Base-by-base conservation (phyloP, 2,113 vertebrate species). In the Pleuronectes platessa region DNA sequence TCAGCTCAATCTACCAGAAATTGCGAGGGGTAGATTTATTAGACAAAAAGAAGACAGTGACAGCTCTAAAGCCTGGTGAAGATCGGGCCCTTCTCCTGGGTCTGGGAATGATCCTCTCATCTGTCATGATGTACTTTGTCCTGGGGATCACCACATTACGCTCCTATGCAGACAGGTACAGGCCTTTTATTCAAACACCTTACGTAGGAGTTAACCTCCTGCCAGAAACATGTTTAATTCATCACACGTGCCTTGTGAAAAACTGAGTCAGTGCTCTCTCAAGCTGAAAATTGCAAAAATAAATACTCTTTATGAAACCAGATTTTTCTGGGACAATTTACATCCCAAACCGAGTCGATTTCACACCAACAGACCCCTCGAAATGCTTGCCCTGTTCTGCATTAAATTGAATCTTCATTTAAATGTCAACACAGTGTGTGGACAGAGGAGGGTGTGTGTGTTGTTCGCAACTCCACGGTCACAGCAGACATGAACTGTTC, bases 41-140 rank as follows among this genome's bases (percentile, higher is more conserved):
- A 93, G 97, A 97, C 92, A 99, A 98, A 94, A 97, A 95, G 93
- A 96, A 97, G 93, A 96, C 96, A 35, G 97, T 96, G 84, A 98
- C 96, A 4, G 96, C 97, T 23, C 90, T 97, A 31, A 97, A 97
- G 92, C 95, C 97, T 0, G 97, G 97, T 71, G 97, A 98, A 80
- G 97, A 99, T 87, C 92, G 97, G 3, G 97, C 97, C 73, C 96
- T 98, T 58, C 92, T 98, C 17, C 94, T 99, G 0, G 97, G 97
- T 66, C 93, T 99, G 71, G 91, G 96, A 68, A 99, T 99, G 97
- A 97, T 99, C 94, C 92, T 97, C 78, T 96, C 95, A 60, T 97
- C 97, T 14, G 93, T 97, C 89, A 96, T 98, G 96, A 97, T 98
- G 96, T 98, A 96, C 90, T 99, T 98, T 60, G 95, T 99, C 69